Base-by-base conservation (phyloP, 2,797 vertebrate genomes). In the Enteromius argenteus region DNA sequence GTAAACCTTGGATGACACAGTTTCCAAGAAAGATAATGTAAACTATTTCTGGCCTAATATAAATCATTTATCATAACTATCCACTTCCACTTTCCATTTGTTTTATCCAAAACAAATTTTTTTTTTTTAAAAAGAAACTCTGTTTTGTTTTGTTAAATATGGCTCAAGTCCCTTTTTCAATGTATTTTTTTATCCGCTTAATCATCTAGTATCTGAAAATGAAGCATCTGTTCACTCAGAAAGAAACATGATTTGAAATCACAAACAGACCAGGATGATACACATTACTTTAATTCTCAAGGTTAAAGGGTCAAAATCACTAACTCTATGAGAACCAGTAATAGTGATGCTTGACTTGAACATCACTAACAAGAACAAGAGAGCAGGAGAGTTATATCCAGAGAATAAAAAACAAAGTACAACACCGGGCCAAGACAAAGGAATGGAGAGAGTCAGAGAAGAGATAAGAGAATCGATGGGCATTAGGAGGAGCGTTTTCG, bases 391-490 rank as follows among this genome's bases (percentile, higher is more conserved):
- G 4, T 58, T 27, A 66, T 15, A 68, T 23, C 13, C 7, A 77
- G 35, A 14, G 23, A 68, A 1, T 23, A 69, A 23, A 23, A 76
- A 74, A 69, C 44, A 62, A 66, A 81, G 11, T 15, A 17, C 15
- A 19, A 68, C 30, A 42, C 13, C 35, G 60, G 23, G 42, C 30
- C 10, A 60, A 56, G 51, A 81, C 60, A 77, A 46, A 30, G 53
- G 15, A 30, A 39, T 68, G 39, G 46, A 73, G 56, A 78, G 32
- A 67, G 10, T 46, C 10, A 15, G 60, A 49, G 64, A 85, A 21
- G 73, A 79, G 49, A 79, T 85, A 81, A 77, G 71, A 56, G 75
- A 87, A 86, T 79, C 71, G 35, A 56, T 64, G 53, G 46, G 44
- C 51, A 51, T 77, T 58, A 79, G 64, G 51, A 75, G 66, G 74